Evolutionary conservation across 1,140 invertebrate species (phyloP).

Genomic region (Pararge aegeria): DNA sequence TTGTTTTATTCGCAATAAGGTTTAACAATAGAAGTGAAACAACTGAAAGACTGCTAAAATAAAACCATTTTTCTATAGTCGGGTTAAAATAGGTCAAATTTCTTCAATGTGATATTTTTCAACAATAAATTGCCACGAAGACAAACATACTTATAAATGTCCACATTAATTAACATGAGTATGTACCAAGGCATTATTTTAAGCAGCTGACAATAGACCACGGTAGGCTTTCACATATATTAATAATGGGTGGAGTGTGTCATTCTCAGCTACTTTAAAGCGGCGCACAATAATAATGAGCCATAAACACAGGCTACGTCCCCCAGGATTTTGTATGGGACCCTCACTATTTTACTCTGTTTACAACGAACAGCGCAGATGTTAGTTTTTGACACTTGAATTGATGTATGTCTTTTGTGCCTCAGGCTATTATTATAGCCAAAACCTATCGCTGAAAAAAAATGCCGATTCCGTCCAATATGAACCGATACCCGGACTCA

Average conservation of each 20-base stretch:
- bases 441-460: slow-evolving; percentile 65
- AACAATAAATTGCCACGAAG: neutral
- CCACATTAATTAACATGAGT: neutral
- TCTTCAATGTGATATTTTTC: slow-evolving; percentile 5
- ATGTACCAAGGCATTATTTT: slow-evolving; percentile 23
- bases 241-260: slow-evolving; percentile 72
- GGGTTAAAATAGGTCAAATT: too few relatives aligned
- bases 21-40: too few relatives aligned
- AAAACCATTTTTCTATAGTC: too few relatives aligned
- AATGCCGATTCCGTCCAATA: slow-evolving; percentile 53
- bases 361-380: slow-evolving; percentile 74
- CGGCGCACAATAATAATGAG: slow-evolving; percentile 73
- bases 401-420: slow-evolving; percentile 74
- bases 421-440: slow-evolving; percentile 59
- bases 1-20: too few relatives aligned
- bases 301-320: slow-evolving; percentile 71
- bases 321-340: slow-evolving; percentile 61
- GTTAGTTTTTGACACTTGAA: slow-evolving; percentile 79
- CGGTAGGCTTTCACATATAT: slow-evolving; percentile 50
- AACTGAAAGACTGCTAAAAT: too few relatives aligned
- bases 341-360: slow-evolving; percentile 64
- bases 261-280: slow-evolving; percentile 71
- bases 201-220: slow-evolving; percentile 50
- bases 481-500: slow-evolving; percentile 49
- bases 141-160: neutral